A percentile compares a stretch with the other conserved stretches of the same genome.
Evolutionary conservation across 2,888 invertebrate species (phyloP).

Genomic region (Bedellia somnulentella): DNA sequence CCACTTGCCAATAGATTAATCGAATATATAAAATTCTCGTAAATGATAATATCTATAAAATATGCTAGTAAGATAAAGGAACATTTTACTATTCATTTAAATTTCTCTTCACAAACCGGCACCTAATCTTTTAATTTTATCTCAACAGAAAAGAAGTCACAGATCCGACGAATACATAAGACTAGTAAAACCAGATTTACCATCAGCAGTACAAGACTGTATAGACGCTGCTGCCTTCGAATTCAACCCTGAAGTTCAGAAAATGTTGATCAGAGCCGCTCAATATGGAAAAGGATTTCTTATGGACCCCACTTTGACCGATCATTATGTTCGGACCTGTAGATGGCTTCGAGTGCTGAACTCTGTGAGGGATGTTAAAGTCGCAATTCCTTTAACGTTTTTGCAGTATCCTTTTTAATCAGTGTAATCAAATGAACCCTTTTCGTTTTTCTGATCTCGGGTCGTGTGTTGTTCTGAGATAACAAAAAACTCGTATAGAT

Average conservation of each 20-base stretch:
- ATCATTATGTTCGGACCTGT: conserved; percentile 84
- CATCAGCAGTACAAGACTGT: conserved; percentile 85
- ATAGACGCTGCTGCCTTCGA: conserved; percentile 92
- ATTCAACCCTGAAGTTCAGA: conserved; percentile 83
- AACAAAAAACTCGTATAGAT: too few relatives aligned
- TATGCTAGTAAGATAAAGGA: too few relatives aligned
- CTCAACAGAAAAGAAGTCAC: conserved; percentile 77
- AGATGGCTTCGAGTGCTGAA: conserved; percentile 87
- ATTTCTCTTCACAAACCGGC: too few relatives aligned
- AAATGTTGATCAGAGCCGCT: conserved; percentile 86
- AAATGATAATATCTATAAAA: too few relatives aligned
- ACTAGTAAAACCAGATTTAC: conserved; percentile 77
- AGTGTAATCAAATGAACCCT: too few relatives aligned
- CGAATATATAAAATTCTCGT: too few relatives aligned
- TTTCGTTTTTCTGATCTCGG: too few relatives aligned
- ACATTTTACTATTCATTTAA: too few relatives aligned
- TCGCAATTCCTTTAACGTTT: conserved; percentile 89
- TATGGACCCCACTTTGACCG: conserved; percentile 68
- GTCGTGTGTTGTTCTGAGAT: too few relatives aligned
- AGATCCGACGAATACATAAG: conserved; percentile 92
- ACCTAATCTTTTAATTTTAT: too few relatives aligned
- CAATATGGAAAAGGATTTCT: conserved; percentile 95
- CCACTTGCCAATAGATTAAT: too few relatives aligned
- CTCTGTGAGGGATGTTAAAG: conserved; percentile 79
- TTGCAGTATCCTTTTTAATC: conserved; percentile 76